These are phyloP conservation scores for Aleiodes leptofemur DNA, from an alignment of 2,888 invertebrate genomes.

Conservation along the genomic window DNA sequence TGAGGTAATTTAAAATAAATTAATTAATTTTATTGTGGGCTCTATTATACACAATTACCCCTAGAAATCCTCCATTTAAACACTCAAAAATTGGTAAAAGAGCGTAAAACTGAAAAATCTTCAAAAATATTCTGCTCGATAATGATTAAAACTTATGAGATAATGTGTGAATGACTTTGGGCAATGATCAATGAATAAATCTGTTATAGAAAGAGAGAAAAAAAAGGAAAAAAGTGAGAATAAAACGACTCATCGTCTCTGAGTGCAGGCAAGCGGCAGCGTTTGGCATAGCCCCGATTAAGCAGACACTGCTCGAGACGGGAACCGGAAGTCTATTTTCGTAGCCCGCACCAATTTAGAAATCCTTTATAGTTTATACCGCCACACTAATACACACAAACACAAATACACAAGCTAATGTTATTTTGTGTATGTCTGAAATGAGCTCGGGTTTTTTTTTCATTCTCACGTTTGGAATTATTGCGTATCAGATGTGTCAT, in stretches of 20 bases:
- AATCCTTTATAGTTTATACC: constrained; percentile 72
- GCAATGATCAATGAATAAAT: neutral
- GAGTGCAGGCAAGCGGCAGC: constrained; percentile 45
- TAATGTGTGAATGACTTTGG: neutral
- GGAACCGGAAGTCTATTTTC: constrained; percentile 76
- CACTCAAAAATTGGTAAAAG: too few species aligned
- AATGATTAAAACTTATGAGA: neutral
- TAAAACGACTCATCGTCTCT: constrained; percentile 27
- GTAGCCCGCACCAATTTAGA: constrained; percentile 73
- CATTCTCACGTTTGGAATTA: constrained; percentile 22
- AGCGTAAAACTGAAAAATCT: too few species aligned
- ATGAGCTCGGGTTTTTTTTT: constrained; percentile 35
- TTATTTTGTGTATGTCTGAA: constrained; percentile 5
- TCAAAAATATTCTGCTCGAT: too few species aligned
- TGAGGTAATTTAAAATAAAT: too few species aligned
- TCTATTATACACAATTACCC: too few species aligned
- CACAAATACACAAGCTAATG: neutral
- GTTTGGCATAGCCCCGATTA: constrained; percentile 67
- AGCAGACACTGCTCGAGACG: constrained; percentile 73
- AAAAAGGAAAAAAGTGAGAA: constrained; percentile 1
- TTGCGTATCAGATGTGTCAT: constrained; percentile 41
- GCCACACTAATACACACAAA: constrained; percentile 44
- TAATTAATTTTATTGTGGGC: too few species aligned
- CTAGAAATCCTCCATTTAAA: too few species aligned
- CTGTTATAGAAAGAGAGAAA: neutral